Evolutionary conservation across 1,140 invertebrate species (phyloP).

Genomic region (Zaprionus africanus): DNA sequence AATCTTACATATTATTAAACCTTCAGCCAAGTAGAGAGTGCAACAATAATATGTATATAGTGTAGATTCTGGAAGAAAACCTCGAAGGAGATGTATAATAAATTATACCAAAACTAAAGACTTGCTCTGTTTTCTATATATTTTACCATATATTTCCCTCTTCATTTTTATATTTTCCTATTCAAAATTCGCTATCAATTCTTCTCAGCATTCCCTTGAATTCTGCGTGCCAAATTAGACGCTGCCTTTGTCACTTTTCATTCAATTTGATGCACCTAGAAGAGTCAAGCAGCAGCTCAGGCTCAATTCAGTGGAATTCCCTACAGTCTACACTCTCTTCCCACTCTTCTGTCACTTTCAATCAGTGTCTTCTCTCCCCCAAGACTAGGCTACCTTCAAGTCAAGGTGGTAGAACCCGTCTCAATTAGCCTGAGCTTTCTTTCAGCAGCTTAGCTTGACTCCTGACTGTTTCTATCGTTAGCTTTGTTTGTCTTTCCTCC

Average conservation of each 20-base stretch:
- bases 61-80: too few species aligned
- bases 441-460: conserved; percentile 42
- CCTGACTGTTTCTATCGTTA: conserved; percentile 29
- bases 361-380: conserved; percentile 1
- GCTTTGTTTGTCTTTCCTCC: background rate
- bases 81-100: too few species aligned
- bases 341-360: conserved; percentile 2
- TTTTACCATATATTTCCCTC: too few species aligned
- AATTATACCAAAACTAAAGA: too few species aligned
- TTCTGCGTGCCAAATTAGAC: background rate
- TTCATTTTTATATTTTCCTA: background rate
- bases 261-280: background rate
- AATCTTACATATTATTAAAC: too few species aligned
- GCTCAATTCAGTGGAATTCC: background rate
- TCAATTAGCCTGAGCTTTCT: conserved; percentile 29
- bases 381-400: background rate
- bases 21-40: too few species aligned
- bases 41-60: too few species aligned
- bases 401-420: conserved; percentile 1
- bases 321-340: background rate
- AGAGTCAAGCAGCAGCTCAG: background rate
- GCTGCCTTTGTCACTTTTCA: background rate
- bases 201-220: background rate
- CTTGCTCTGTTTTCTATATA: too few species aligned
- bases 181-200: background rate